Conservation (phyloP, 1,140 invertebrate genomes). For the Melipona quadrifasciata region DNA sequence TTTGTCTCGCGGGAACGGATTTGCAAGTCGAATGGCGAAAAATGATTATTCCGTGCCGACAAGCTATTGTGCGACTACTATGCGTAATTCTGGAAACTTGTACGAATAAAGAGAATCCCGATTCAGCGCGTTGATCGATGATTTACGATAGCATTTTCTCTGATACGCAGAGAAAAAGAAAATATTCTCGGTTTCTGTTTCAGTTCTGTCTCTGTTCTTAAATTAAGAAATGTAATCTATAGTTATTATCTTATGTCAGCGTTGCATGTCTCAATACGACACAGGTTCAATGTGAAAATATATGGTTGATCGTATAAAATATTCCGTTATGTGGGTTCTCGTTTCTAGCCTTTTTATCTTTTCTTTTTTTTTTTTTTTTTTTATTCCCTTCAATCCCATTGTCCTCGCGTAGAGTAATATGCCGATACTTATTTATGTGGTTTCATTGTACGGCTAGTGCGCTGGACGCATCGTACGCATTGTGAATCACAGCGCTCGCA, state of each 20-base stretch:
- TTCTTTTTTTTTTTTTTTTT: not conserved
- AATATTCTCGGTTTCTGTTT: not conserved
- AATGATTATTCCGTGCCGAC: not conserved
- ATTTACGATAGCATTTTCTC: not conserved
- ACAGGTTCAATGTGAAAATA: not conserved
- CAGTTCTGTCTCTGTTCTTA: too few species aligned
- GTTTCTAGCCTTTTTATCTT: not conserved
- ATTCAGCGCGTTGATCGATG: not conserved
- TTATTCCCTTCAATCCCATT: slow-evolving; percentile 19
- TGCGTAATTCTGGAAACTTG: not conserved
- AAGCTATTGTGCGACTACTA: too few species aligned
- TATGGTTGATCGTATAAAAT: not conserved
- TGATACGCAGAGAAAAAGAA: not conserved
- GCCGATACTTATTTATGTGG: slow-evolving; percentile 60
- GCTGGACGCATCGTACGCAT: slow-evolving; percentile 49
- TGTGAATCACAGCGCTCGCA: slow-evolving; percentile 58
- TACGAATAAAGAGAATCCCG: not conserved
- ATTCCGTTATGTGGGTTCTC: slow-evolving; percentile 16
- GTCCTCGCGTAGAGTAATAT: slow-evolving; percentile 37
- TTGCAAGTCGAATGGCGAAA: slow-evolving; percentile 20
- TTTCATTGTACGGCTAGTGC: slow-evolving; percentile 15
- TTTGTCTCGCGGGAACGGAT: slow-evolving; percentile 23
- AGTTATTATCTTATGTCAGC: not conserved
- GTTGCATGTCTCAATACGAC: not conserved
- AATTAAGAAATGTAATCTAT: not conserved